Evolutionary conservation across 2,888 invertebrate species (phyloP), one percentile per base, ranked within the genome.

Genomic region (Dendrolimus houi): DNA sequence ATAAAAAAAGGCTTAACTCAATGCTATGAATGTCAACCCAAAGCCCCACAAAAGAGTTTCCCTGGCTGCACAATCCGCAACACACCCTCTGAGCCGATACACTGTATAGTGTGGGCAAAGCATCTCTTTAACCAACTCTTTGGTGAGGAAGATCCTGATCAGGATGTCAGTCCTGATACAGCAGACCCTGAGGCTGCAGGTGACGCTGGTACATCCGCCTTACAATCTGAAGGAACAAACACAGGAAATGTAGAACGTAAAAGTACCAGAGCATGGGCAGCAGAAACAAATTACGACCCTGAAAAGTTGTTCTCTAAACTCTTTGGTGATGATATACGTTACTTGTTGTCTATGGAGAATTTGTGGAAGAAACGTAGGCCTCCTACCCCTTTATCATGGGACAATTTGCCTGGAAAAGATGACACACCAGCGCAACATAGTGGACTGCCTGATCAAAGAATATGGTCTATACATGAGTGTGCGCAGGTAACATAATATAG

Each of bases 81-180:
- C 80, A 99, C 99, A 0, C 99, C 99, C 0, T 99, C 98, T 0
- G 99, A 99, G 81, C 98, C 98, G 0, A 98, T 99, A 68, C 99
- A 99, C 85, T 99, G 99, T 81, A 98, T 99, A 67, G 99, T 99
- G 17, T 99, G 99, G 99, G 97, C 98, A 0, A 99, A 99, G 83
- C 98, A 99, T 92, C 93, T 99, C 9, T 99, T 99, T 87, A 99
- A 99, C 96, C 99, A 99, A 86, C 91, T 99, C 13, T 99, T 99
- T 91, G 99, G 99, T 0, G 98, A 99, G 85, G 95, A 95, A 62
- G 98, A 98, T 82, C 96, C 98, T 0, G 99, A 99, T 53, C 87
- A 99, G 75, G 99, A 99, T 81, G 99, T 99, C 2, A 98, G 99
- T 10, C 99, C 99, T 0, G 99, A 99, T 76, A 95, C 97, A 1